A percentile compares a stretch with the other conserved stretches of the same genome.
These are phyloP conservation scores for Phyllopteryx taeniolatus DNA, from an alignment of 2,113 vertebrate genomes.

Conservation along the genomic window DNA sequence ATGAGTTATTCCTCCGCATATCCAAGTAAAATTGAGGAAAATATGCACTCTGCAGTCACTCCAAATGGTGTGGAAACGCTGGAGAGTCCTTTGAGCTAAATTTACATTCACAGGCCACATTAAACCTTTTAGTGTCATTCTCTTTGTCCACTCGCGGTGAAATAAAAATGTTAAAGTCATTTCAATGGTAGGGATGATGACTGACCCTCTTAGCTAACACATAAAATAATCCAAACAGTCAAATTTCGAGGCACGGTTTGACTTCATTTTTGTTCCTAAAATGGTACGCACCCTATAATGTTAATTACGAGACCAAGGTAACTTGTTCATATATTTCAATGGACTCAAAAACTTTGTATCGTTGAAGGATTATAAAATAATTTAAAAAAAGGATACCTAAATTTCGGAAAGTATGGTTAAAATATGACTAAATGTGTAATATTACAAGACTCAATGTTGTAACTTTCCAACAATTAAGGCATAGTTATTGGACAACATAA, in stretches of 20 bases:
- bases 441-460: no score
- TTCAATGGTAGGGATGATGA: not conserved
- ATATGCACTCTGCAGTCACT: slow-evolving; percentile 14
- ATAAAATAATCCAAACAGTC: not conserved
- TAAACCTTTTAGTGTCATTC: not conserved
- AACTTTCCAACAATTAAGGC: not conserved
- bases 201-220: not conserved
- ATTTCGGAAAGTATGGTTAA: no score
- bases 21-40: slow-evolving; percentile 9
- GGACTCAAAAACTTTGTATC: not conserved
- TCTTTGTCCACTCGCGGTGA: not conserved
- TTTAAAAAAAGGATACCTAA: no score
- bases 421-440: not conserved
- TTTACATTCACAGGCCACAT: not conserved
- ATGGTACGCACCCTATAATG: no score
- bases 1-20: slow-evolving; percentile 45
- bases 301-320: no score
- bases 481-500: not conserved
- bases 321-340: no score
- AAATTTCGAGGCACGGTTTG: not conserved
- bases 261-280: not conserved
- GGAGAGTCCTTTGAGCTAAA: not conserved
- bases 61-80: slow-evolving; percentile 1
- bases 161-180: not conserved
- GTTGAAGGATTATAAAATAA: not conserved